These are phyloP conservation scores for Tetragnatha versicolor DNA, from an alignment of 1,140 invertebrate genomes.

Conservation along the genomic window DNA sequence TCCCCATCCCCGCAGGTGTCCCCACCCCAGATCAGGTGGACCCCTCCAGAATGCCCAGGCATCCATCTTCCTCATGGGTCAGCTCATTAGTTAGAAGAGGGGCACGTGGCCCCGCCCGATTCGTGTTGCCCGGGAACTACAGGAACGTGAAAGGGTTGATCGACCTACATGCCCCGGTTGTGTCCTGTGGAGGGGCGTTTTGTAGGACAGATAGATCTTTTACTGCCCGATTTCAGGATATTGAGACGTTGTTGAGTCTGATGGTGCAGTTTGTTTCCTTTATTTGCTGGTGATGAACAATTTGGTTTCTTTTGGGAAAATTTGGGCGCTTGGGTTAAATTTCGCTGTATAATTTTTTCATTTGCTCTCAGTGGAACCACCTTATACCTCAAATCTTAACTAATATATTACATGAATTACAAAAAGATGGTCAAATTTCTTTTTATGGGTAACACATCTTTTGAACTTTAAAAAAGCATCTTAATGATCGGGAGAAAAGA, in stretches of 20 bases:
- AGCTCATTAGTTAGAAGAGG: constrained; percentile 27
- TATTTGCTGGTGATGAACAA: not conserved
- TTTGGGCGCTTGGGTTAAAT: too few relatives aligned
- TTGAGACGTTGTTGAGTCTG: not conserved
- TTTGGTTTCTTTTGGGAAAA: not conserved
- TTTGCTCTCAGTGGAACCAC: too few relatives aligned
- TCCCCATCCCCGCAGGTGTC: not conserved
- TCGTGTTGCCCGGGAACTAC: not conserved
- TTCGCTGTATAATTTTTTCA: too few relatives aligned
- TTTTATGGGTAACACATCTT: too few relatives aligned
- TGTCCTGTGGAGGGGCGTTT: not conserved
- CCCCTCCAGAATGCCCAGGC: not conserved
- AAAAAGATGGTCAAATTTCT: too few relatives aligned
- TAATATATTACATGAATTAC: too few relatives aligned
- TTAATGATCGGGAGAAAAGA: too few relatives aligned
- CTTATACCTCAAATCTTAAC: too few relatives aligned
- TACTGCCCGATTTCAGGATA: not conserved
- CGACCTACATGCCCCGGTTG: constrained; percentile 24
- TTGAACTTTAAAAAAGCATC: too few relatives aligned
- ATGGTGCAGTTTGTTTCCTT: not conserved
- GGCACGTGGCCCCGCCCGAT: constrained; percentile 14
- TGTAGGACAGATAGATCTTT: not conserved
- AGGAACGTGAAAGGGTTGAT: not conserved
- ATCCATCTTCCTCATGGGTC: constrained; percentile 32
- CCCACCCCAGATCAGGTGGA: not conserved